phyloP scores from a whole-genome alignment of 2,113 vertebrate species.

The Ceratotherium simum region DNA sequence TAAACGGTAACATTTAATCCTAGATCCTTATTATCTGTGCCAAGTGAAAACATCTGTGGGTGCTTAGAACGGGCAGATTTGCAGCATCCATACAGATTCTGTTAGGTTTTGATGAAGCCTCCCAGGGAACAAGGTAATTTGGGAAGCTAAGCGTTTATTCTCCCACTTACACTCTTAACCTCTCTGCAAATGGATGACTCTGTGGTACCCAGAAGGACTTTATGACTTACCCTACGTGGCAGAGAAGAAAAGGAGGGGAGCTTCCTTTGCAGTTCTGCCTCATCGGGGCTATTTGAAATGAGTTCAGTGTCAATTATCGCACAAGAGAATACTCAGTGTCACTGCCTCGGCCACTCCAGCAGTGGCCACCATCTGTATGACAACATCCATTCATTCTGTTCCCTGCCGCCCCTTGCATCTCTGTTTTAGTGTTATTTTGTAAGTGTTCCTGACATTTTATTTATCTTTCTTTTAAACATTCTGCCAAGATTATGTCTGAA shows the following conservation, averaged over 20 bases:
- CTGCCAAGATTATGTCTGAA: conserved; percentile 71
- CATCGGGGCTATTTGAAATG: neutral
- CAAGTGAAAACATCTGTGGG: conserved; percentile 66
- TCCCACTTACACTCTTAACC: conserved; percentile 15
- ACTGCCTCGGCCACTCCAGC: accelerated
- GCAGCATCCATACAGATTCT: neutral
- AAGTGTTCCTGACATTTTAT: conserved; percentile 69
- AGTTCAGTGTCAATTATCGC: neutral
- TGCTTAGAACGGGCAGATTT: conserved; percentile 1
- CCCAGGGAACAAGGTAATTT: conserved; percentile 49
- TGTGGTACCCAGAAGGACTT: neutral
- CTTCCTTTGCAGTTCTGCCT: neutral
- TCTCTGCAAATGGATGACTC: conserved; percentile 60
- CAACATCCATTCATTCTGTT: neutral
- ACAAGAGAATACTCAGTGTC: neutral
- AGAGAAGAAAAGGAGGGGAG: neutral
- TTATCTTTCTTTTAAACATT: conserved; percentile 69
- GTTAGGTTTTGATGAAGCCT: conserved; percentile 67
- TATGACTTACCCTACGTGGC: neutral
- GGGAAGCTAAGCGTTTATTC: neutral
- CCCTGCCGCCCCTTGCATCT: neutral
- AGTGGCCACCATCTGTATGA: neutral
- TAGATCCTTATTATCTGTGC: conserved; percentile 55
- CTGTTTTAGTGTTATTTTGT: conserved; percentile 2
- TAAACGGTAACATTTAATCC: conserved; percentile 77